A percentile compares a stretch with the other conserved stretches of the same genome.
Conservation (phyloP, 2,797 vertebrate species). For the Helostoma temminkii region DNA sequence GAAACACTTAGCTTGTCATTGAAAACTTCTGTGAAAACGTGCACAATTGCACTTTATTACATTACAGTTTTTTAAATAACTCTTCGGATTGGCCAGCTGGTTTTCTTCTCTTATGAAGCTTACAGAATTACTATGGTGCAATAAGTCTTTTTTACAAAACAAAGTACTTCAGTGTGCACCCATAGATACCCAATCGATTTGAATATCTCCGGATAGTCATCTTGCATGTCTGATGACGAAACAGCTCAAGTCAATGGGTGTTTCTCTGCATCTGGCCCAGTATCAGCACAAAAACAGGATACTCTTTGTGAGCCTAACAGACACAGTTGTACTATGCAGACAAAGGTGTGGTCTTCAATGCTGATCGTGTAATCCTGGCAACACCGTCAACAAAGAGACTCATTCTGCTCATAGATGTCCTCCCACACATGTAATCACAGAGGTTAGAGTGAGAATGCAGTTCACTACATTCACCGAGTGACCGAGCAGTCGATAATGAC, state of each 20-base stretch:
- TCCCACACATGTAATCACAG: conserved; percentile 59
- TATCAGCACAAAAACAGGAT: conserved; percentile 66
- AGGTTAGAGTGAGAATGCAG: conserved; percentile 33
- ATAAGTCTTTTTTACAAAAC: neutral
- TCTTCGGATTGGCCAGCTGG: neutral
- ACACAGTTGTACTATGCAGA: conserved; percentile 68
- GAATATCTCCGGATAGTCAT: neutral
- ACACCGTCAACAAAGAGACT: conserved; percentile 74
- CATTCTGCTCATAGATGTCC: conserved; percentile 58
- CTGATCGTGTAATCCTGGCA: conserved; percentile 74
- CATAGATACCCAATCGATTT: neutral
- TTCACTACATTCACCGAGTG: conserved; percentile 49
- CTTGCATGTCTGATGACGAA: conserved; percentile 21
- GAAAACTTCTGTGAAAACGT: too few relatives aligned
- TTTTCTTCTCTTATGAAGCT: neutral
- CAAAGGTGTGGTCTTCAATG: conserved; percentile 76
- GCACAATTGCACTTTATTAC: too few relatives aligned
- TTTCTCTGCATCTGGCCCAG: conserved; percentile 52
- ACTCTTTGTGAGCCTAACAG: conserved; percentile 60
- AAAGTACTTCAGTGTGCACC: neutral
- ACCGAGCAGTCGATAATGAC: conserved; percentile 57
- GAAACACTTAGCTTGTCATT: too few relatives aligned
- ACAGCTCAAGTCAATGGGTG: conserved; percentile 50
- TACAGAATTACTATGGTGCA: neutral
- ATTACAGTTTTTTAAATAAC: neutral